Evolutionary conservation across 2,113 vertebrate genomes (phyloP), one percentile per base, ranked within the genome.

Genomic region (Sapajus apella): DNA sequence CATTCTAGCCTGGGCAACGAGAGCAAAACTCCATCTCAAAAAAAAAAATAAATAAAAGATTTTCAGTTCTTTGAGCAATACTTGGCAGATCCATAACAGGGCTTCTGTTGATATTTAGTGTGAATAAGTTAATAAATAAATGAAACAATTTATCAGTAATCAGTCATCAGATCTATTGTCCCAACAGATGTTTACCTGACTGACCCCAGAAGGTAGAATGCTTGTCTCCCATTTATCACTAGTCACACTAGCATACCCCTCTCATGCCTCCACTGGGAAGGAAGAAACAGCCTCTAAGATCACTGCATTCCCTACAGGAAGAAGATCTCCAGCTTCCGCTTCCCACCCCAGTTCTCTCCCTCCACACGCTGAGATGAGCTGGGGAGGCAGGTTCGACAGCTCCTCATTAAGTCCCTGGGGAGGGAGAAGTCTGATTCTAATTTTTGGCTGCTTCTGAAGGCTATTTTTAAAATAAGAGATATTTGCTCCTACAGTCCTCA

Each of bases 381-480:
- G 18, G 13, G 8, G 37, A 61, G 43, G 5, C 45, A 32, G 72
- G 3, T 77, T 50, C 45, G 17, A n/a, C 85, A 95, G 80, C 66
- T 35, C 70, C 64, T 93, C 68, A 82, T 68, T 91, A 94, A 88
- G 55, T 1, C 45, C 25, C 37, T 5, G 27, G 40, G 37, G 21
- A 66, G 6, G 27, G 8, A 80, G 35, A 89, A 58, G 14, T 56
- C 73, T 61, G 61, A 96, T n/a, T 66, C 16, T 97, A 89, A 89
- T 75, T 55, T 9, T 27, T 23, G 47, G 37, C 27, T 88, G 12
- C 3, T 56, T 11, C 64, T 30, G 5, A 17, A 58, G 84, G 35
- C 43, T 96, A 23, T 87, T 92, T 87, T 96, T 80, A 75, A 91
- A 66, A 75, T 73, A 20, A 86, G 27, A 12, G 27, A 6, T 52